These are phyloP conservation scores for Tetranychus piercei DNA, from an alignment of 2,888 invertebrate genomes.

Conservation along the genomic window DNA sequence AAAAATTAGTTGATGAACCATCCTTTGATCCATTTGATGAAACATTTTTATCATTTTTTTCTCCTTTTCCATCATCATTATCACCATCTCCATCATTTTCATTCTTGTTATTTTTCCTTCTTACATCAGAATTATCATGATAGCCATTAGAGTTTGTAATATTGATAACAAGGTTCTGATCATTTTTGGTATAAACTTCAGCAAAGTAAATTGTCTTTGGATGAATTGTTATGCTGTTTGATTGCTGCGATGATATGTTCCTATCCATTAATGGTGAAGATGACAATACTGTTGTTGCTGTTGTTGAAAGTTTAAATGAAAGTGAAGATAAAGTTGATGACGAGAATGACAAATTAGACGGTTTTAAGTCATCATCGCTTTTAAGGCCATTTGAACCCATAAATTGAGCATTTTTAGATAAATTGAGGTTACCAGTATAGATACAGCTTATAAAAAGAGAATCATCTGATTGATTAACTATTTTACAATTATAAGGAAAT, in stretches of 20 bases:
- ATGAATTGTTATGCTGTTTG: conserved; percentile 15
- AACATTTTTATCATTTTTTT: too few species aligned
- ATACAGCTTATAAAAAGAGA: conserved; percentile 16
- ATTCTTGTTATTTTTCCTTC: too few species aligned
- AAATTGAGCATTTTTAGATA: background rate
- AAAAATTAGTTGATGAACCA: background rate
- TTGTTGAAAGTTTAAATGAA: background rate
- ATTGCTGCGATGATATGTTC: background rate
- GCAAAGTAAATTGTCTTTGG: conserved; percentile 20
- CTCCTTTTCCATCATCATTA: too few species aligned
- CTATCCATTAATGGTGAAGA: background rate
- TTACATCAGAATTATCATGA: background rate
- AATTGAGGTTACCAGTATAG: background rate
- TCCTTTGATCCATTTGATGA: background rate
- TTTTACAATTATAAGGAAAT: conserved; percentile 21
- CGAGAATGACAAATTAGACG: background rate
- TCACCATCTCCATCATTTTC: too few species aligned
- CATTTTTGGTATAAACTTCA: conserved; percentile 21
- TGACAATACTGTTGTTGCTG: background rate
- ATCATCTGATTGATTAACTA: conserved; percentile 19
- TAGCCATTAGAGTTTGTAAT: background rate
- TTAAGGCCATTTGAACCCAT: background rate
- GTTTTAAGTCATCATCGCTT: background rate
- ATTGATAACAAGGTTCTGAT: conserved; percentile 5
- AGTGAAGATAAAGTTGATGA: background rate